Conservation (phyloP, 2,888 invertebrate genomes). For the Zeuzera pyrina region DNA sequence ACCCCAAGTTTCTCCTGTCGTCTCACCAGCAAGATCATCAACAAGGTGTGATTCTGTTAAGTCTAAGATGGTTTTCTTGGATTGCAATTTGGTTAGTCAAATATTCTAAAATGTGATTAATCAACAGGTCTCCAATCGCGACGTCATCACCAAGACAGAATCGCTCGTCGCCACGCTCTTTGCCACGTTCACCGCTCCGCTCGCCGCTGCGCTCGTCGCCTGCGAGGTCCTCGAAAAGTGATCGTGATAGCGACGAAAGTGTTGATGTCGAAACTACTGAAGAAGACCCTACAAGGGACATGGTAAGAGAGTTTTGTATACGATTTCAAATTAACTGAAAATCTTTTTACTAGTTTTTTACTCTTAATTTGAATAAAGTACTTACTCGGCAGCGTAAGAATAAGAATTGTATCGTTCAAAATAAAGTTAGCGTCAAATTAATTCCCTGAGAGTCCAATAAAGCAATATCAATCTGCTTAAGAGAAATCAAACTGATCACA, state of each 20-base stretch:
- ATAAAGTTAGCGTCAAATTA: too few species aligned
- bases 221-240: conserved; percentile 55
- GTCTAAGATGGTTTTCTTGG: too few species aligned
- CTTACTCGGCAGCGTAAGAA: too few species aligned
- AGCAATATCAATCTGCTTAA: too few species aligned
- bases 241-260: conserved; percentile 83
- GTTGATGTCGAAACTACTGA: conserved; percentile 92
- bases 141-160: conserved; percentile 40
- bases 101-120: background rate
- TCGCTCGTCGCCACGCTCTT: conserved; percentile 21
- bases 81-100: background rate
- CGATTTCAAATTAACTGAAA: too few species aligned
- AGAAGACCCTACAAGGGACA: conserved; percentile 72
- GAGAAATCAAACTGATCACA: too few species aligned
- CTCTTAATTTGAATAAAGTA: background rate
- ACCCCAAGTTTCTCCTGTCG: conserved; percentile 47
- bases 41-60: conserved; percentile 51
- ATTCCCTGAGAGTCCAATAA: too few species aligned
- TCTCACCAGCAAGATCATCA: conserved; percentile 47
- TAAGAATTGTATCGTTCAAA: too few species aligned
- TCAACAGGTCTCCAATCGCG: conserved; percentile 34
- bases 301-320: conserved; percentile 45
- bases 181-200: conserved; percentile 37
- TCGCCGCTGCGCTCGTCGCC: conserved; percentile 38
- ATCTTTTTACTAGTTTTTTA: background rate